A percentile compares a stretch with the other conserved stretches of the same genome.
These are phyloP conservation scores for Dromiciops gliroides DNA, from an alignment of 2,113 vertebrate species.

Conservation along the genomic window DNA sequence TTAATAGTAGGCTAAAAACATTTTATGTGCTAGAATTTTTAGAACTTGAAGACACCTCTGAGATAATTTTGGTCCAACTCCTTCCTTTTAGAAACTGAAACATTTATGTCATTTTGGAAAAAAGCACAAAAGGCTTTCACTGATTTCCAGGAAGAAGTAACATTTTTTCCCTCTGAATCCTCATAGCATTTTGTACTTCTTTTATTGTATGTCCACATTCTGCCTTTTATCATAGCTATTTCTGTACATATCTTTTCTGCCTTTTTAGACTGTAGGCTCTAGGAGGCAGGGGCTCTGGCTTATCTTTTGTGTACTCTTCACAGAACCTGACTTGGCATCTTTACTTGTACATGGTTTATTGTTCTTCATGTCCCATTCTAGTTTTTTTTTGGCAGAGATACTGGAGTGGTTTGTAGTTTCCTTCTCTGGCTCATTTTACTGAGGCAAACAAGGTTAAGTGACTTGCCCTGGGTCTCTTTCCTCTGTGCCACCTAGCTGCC, in stretches of 20 bases:
- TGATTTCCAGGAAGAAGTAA: not conserved
- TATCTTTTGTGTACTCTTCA: not conserved
- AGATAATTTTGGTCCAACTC: not conserved
- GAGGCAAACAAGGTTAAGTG: not conserved
- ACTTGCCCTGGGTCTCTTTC: not conserved
- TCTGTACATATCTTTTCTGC: not conserved
- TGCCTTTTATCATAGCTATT: not conserved
- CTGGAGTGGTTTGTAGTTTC: not conserved
- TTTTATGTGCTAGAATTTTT: not conserved
- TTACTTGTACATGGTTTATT: not conserved
- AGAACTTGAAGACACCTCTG: not conserved
- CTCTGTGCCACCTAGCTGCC: too few species aligned
- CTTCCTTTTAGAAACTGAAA: not conserved
- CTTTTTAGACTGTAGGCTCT: not conserved
- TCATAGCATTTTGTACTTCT: not conserved
- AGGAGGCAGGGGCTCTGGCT: not conserved
- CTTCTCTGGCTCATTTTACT: not conserved
- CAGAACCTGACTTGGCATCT: not conserved
- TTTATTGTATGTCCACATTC: not conserved
- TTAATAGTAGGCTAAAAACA: constrained; percentile 7
- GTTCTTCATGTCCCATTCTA: not conserved
- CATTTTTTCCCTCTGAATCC: not conserved
- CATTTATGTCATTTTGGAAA: not conserved
- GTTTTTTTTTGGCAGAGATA: not conserved
- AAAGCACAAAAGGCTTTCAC: not conserved